Evolutionary conservation across 2,888 invertebrate genomes (phyloP), one percentile per base, ranked within the genome.

Genomic region (Rhogogaster chlorosoma): DNA sequence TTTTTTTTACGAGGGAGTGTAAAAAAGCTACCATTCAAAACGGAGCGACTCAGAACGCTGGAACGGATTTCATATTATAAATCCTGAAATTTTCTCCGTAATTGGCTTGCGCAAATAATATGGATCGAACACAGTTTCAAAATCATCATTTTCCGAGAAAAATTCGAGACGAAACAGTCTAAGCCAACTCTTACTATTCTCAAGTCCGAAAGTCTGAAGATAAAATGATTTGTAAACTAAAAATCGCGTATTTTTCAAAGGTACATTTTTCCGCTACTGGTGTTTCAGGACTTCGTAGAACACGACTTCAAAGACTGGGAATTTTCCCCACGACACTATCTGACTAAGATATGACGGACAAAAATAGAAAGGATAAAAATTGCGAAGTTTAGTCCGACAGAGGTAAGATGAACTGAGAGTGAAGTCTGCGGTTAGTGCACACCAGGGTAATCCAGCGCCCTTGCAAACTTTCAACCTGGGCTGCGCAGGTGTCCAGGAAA

Each of bases 381-480:
- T 36, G 78, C 36, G n/a, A 36, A 49, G 38, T 6, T 22, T 26
- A 42, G 22, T 61, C 38, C 12, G 36, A 26, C 26, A 22, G 80
- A 36, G 38, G 38, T 18, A 61, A 32, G 15, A 80, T n/a, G 80
- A 67, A 67, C 67, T 32, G 26, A 67, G 67, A 67, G 32, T 32
- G 67, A 80, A 49, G 61, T n/a, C 36, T 80, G 38, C 29, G 80
- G 80, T 61, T 80, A 15, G 38, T 15, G 80, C 6, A 49, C 36
- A 36, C 80, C 38, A 12, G 22, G 38, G 61, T 49, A 61, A 80
- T 80, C 26, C 38, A 22, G 26, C 38, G 61, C 6, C 29, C 61
- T 57, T 32, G 32, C 29, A 1, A 38, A 80, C 57, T 80, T 80
- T 61, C 61, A 80, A 53, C 49, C 77, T 49, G 49, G 49, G 77